These are phyloP conservation scores for Clarias batrachus DNA, from an alignment of 2,113 vertebrate genomes.

Conservation along the genomic window DNA sequence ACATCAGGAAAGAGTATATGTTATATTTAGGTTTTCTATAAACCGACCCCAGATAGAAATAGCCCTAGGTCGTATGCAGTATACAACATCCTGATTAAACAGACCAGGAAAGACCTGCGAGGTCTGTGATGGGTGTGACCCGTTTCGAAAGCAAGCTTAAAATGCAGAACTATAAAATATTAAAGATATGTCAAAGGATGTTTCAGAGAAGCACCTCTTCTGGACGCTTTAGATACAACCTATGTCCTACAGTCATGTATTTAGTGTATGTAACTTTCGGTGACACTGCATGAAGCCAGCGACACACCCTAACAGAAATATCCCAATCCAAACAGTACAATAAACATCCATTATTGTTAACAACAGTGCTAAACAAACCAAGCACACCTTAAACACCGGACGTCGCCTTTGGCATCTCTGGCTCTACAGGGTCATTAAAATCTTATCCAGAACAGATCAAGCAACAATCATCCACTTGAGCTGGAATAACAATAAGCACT, in stretches of 20 bases:
- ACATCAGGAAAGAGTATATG: background rate
- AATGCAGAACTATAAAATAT: too few species aligned
- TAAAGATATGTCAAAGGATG: background rate
- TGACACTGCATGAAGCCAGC: background rate
- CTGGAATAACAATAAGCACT: background rate
- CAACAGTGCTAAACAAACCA: background rate
- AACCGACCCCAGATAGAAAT: background rate
- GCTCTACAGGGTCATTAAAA: background rate
- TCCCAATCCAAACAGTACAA: background rate
- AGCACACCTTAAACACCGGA: background rate
- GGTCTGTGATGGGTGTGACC: too few species aligned
- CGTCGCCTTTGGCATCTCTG: background rate
- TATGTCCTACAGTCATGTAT: background rate
- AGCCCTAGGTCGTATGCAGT: background rate
- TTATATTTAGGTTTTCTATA: background rate
- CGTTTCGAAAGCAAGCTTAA: too few species aligned
- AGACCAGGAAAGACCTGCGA: background rate
- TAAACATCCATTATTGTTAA: background rate
- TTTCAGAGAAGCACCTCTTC: background rate
- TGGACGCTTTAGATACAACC: background rate
- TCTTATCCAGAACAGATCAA: slow-evolving; percentile 13
- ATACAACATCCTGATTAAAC: background rate
- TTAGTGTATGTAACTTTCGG: background rate
- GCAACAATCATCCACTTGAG: background rate
- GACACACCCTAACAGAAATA: background rate